Base-by-base conservation (phyloP, 2,113 vertebrate species). In the Thalassarche chlororhynchos region DNA sequence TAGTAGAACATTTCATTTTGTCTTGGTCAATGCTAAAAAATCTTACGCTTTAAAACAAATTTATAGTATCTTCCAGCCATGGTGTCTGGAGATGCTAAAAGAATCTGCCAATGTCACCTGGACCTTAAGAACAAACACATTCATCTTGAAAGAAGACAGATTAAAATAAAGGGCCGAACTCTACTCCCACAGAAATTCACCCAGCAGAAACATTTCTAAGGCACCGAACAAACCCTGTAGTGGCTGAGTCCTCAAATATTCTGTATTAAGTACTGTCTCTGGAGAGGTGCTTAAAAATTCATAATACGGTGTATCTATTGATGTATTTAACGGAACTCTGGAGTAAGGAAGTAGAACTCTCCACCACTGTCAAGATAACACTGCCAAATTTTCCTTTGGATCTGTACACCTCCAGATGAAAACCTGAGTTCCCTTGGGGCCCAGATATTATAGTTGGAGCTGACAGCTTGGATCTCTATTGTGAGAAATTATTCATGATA, bases 391-490 rank as follows among this genome's bases (percentile, higher is more conserved):
- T 97, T 96, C 90, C 96, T 90, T 96, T 97, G 96, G 94, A 97
- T 97, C 91, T 92, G 57, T 83, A 82, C 87, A 97, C 69, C 89
- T 96, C 83, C 87, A 97, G 69, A 95, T 96, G 95, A 97, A 97
- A 97, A 97, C 93, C 96, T 95, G 89, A 78, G 89, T 52, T 88
- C 96, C 91, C 96, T 54, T 31, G 69, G 57, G 94, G 38, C 80
- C 70, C 76, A 92, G 94, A 95, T 90, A 96, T 87, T 97, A 92
- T 72, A 96, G 94, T 92, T 95, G 91, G 91, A 94, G 93, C 76
- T 97, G 96, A 97, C 97, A 97, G 96, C 96, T 97, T 97, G 96
- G 91, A 97, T 97, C 95, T 97, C 87, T 96, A 97, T 97, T 96
- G 96, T 97, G 76, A 97, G 96, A 92, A 97, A 97, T 97, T 97